Base-by-base conservation (phyloP, 1,140 invertebrate species). In the Bacillus rossius region DNA sequence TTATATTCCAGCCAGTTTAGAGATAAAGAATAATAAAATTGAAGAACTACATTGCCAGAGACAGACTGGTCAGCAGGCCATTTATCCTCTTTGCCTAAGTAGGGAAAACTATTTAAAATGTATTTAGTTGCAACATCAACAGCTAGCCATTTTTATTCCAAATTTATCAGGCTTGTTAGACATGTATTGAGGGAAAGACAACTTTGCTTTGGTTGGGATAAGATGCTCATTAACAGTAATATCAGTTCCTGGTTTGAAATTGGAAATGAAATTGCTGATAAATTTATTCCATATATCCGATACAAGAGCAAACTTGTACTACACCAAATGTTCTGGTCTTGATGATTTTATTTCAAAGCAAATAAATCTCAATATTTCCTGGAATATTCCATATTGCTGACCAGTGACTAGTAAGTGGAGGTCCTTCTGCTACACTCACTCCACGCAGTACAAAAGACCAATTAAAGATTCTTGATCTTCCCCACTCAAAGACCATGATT, bases 101-200 rank as follows among this genome's bases (percentile, higher is more conserved):
- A 73, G 4, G 66, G 69, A 60, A 72, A 71, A 59, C 67, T 63
- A n/a, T 70, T 71, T 49, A 72, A 34, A 17, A 74, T 34, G 61
- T 72, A 75, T 57, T 73, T 74, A 41, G 19, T 62, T 13, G 61
- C 51, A 3, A 68, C 60, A 61, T 71, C 67, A 40, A 61, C 59
- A 22, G 69, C 67, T 34, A 74, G 56, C 68, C 71, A 34, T 73
- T 60, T 71, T 71, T 59, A 71, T 67, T 19, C 66, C 68, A 64
- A 72, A 74, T 64, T 74, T 72, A 62, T 74, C 58, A 7, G 69
- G 67, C 63, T 74, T 75, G 34, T 67, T 66, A 38, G 61, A 59
- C 61, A 73, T 73, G 55, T 68, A 73, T 62, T 74, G 71, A 3
- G 57, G 69, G 63, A 72, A 73, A 41, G 42, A 56, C 60, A 67